Evolutionary conservation across 2,797 vertebrate genomes (phyloP).

Genomic region (Pseudochirops cupreus): DNA sequence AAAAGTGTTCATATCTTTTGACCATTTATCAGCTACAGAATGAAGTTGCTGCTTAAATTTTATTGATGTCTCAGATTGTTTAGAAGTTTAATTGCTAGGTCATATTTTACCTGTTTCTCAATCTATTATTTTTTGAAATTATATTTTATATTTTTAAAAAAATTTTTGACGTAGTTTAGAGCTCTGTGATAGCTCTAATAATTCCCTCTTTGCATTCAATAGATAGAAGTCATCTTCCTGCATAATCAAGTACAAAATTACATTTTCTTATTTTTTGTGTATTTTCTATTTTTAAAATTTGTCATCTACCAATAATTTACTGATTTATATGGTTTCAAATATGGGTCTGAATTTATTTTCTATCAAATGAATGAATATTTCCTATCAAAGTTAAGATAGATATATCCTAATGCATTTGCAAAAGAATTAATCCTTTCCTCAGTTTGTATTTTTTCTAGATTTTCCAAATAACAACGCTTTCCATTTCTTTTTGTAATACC

Average conservation of each 20-base stretch:
- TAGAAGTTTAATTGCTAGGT: background rate
- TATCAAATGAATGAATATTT: background rate
- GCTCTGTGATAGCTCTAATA: background rate
- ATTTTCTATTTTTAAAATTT: background rate
- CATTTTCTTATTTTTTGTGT: background rate
- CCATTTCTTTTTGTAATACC: background rate
- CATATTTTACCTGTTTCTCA: background rate
- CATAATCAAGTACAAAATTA: background rate
- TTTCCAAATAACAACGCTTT: background rate
- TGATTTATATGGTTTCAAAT: background rate
- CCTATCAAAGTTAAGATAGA: background rate
- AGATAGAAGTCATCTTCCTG: background rate
- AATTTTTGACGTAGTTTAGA: background rate
- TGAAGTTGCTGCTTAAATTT: background rate
- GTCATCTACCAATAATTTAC: background rate
- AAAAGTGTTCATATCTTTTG: background rate
- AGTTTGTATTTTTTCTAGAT: background rate
- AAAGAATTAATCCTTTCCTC: background rate
- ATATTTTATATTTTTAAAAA: background rate
- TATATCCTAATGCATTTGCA: background rate
- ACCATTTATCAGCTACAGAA: background rate
- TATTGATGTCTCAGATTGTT: background rate
- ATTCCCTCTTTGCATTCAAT: background rate
- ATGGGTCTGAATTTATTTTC: background rate
- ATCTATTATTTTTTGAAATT: background rate